phyloP scores from a whole-genome alignment of 1,140 invertebrate species.

The roundworm (Caenorhabditis elegans) region DNA sequence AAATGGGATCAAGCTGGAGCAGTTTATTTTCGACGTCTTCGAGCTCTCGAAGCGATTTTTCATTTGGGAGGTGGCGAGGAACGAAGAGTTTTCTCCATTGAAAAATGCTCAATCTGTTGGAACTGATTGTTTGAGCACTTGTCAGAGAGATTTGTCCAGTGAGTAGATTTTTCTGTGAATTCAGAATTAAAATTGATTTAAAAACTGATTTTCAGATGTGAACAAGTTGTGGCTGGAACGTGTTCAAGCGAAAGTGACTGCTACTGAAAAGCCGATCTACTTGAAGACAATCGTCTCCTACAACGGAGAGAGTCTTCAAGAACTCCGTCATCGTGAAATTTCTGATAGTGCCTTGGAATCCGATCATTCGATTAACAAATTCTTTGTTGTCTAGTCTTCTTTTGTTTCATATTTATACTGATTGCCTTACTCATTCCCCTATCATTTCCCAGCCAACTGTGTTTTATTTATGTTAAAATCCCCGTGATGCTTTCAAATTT shows the following conservation, averaged over 20 bases:
- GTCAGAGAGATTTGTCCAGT: background rate
- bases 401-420: background rate
- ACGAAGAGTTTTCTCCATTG: constrained; percentile 92
- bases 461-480: too few species aligned
- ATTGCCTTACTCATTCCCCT: too few species aligned
- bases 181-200: background rate
- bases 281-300: background rate
- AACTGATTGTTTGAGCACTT: constrained; percentile 6
- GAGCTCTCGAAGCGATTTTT: constrained; percentile 76
- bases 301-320: constrained; percentile 11
- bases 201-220: constrained; percentile 75
- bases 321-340: background rate
- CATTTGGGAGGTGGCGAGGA: constrained; percentile 70
- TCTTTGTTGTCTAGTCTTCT: background rate
- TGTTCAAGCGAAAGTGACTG: background rate
- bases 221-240: background rate
- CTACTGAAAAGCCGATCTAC: background rate
- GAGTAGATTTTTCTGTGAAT: background rate
- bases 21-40: constrained; percentile 99
- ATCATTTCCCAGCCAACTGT: too few species aligned
- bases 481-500: too few species aligned
- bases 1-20: constrained; percentile 98
- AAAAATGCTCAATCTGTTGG: constrained; percentile 81
- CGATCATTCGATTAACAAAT: background rate
- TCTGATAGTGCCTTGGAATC: background rate